Conservation (phyloP, 2,113 vertebrate genomes). For the Lamprotornis superbus region DNA sequence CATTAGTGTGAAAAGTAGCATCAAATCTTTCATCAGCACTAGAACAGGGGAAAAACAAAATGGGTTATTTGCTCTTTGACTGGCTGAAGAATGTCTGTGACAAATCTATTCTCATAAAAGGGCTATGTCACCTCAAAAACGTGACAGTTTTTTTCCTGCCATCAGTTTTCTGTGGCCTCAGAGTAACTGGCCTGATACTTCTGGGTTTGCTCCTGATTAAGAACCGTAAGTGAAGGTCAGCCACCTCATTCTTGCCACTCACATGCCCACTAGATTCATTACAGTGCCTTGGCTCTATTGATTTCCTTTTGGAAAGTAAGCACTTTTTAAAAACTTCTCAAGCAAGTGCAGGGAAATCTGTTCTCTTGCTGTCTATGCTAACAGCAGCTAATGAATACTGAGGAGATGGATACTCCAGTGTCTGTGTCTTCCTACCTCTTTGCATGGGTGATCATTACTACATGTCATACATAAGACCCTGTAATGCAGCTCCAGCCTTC, state of each 20-base stretch:
- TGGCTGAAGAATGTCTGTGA: neutral
- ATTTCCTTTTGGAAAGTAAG: neutral
- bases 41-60: slow-evolving; percentile 26
- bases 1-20: slow-evolving; percentile 91
- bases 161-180: neutral
- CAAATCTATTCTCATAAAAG: neutral
- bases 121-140: neutral
- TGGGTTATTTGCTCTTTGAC: neutral
- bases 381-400: neutral
- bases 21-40: slow-evolving; percentile 95
- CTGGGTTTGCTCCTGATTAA: neutral
- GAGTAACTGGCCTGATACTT: neutral
- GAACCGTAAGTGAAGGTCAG: neutral
- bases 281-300: neutral
- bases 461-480: neutral
- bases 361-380: neutral
- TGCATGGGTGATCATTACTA: neutral
- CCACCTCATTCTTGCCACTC: neutral
- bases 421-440: neutral
- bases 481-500: neutral
- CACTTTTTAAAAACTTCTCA: neutral
- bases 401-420: neutral
- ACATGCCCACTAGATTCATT: neutral
- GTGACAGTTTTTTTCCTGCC: neutral
- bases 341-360: neutral